Evolutionary conservation across 2,113 vertebrate species (phyloP).

Genomic region (Rafetus swinhoei): DNA sequence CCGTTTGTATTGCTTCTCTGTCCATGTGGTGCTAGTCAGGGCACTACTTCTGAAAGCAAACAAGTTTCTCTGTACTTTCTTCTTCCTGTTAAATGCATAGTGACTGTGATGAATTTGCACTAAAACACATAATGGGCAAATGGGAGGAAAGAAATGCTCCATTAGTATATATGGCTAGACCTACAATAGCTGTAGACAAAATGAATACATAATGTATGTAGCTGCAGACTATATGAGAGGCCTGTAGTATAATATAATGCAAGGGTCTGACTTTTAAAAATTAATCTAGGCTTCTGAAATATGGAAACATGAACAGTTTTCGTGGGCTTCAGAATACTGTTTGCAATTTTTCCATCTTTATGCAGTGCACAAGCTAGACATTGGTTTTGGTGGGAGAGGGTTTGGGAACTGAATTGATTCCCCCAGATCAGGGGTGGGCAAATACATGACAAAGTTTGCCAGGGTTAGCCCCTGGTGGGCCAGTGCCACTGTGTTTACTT

Average conservation of each 20-base stretch:
- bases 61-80: no score
- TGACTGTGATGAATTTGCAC: background rate
- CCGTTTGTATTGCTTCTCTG: background rate
- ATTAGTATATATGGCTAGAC: background rate
- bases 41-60: no score
- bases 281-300: background rate
- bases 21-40: background rate
- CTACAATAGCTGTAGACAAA: background rate
- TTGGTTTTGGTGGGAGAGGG: background rate
- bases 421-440: no score
- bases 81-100: background rate
- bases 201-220: background rate
- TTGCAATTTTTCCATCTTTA: background rate
- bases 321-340: fast-evolving
- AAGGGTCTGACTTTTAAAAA: background rate
- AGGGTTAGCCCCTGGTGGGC: no score
- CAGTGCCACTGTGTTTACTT: no score
- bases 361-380: fast-evolving
- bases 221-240: background rate
- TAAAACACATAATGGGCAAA: background rate
- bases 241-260: background rate
- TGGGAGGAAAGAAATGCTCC: background rate
- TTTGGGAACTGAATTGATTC: background rate
- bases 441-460: no score
- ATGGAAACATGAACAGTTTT: background rate